These are phyloP conservation scores for Hydrophis major DNA, from an alignment of 2,797 vertebrate species.

Conservation along the genomic window DNA sequence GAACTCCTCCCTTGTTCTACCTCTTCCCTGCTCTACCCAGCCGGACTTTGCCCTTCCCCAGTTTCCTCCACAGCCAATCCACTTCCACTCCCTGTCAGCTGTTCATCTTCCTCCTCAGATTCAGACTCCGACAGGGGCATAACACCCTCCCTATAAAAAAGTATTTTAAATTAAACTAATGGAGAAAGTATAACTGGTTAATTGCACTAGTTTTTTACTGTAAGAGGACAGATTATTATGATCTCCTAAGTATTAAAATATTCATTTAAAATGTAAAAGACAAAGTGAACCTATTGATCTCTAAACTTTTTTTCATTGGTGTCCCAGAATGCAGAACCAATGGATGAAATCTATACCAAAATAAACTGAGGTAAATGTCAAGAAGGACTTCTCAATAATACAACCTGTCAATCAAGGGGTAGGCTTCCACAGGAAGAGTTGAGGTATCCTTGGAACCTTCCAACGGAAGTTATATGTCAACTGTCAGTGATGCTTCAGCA, in stretches of 20 bases:
- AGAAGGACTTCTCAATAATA: background rate
- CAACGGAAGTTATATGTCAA: background rate
- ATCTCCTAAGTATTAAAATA: slow-evolving; percentile 2
- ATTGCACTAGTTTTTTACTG: slow-evolving; percentile 31
- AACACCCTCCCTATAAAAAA: slow-evolving; percentile 8
- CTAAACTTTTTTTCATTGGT: background rate
- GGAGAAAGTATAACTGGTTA: slow-evolving; percentile 50
- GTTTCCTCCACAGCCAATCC: too few relatives aligned
- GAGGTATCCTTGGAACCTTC: background rate
- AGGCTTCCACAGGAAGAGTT: background rate
- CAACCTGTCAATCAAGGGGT: background rate
- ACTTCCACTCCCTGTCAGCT: too few relatives aligned
- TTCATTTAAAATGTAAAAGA: slow-evolving; percentile 5
- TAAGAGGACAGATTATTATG: slow-evolving; percentile 27
- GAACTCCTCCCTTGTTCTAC: too few relatives aligned
- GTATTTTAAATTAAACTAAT: slow-evolving; percentile 54
- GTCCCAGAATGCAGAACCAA: background rate
- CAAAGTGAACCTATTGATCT: background rate
- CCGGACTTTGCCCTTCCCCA: too few relatives aligned
- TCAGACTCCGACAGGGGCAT: too few relatives aligned
- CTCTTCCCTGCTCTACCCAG: too few relatives aligned
- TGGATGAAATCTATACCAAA: background rate
- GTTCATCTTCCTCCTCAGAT: too few relatives aligned
- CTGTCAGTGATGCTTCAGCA: background rate
- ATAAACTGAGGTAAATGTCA: background rate